phyloP scores from a whole-genome alignment of 2,113 vertebrate genomes.

The Neolamprologus sp. region DNA sequence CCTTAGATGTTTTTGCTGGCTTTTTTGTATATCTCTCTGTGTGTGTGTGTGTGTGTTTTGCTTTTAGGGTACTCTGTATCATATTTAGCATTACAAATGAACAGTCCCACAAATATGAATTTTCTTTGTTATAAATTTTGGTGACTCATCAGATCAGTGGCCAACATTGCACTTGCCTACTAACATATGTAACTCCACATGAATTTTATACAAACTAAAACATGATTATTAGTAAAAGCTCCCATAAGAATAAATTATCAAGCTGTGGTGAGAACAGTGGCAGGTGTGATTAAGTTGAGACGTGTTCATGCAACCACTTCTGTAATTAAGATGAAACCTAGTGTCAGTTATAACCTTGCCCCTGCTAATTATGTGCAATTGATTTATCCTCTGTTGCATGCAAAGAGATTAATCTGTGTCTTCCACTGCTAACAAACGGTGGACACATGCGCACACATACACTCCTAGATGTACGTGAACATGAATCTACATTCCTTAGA shows the following conservation, averaged over 20 bases:
- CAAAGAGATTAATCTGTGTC: constrained; percentile 89
- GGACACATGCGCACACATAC: background rate
- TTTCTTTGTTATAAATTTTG: background rate
- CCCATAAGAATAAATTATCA: background rate
- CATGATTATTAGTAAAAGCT: background rate
- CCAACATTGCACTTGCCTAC: background rate
- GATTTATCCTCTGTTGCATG: constrained; percentile 91
- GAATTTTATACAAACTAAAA: background rate
- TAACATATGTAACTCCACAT: background rate
- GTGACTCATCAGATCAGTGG: background rate
- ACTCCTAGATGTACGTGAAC: background rate
- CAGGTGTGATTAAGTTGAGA: constrained; percentile 89
- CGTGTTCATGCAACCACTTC: constrained; percentile 84
- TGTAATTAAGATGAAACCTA: constrained; percentile 98
- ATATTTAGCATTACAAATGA: background rate
- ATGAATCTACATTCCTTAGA: background rate
- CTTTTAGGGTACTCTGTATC: background rate
- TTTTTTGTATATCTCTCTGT: background rate
- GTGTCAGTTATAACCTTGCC: constrained; percentile 94
- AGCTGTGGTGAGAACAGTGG: constrained; percentile 61
- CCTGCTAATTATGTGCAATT: constrained; percentile 91
- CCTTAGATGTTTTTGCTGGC: background rate
- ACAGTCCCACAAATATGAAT: background rate
- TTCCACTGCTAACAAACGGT: constrained; percentile 18
- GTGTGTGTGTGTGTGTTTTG: background rate